Conservation (phyloP, 1,140 invertebrate species). For the Neodiprion virginianus region DNA sequence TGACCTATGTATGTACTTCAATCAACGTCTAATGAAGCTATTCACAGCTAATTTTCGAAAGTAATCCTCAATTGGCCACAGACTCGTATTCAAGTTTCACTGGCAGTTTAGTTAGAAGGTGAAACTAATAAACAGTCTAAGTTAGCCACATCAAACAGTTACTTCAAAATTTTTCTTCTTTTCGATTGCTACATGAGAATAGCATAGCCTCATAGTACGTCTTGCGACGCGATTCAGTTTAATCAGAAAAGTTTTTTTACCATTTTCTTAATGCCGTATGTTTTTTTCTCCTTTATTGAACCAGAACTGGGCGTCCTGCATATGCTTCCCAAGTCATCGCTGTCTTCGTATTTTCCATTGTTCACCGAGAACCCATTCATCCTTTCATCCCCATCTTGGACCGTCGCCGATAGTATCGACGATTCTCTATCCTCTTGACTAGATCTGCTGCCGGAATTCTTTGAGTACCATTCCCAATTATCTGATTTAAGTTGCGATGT, state of each 20-base stretch:
- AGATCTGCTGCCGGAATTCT: conserved; percentile 35
- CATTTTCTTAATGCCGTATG: conserved; percentile 66
- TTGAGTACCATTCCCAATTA: conserved; percentile 47
- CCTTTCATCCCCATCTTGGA: conserved; percentile 29
- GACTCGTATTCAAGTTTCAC: too few relatives aligned
- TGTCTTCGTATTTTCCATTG: conserved; percentile 42
- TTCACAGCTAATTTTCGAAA: too few relatives aligned
- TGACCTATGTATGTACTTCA: background rate
- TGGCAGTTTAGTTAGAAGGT: too few relatives aligned
- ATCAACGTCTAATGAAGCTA: too few relatives aligned
- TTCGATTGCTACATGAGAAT: too few relatives aligned
- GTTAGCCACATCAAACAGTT: too few relatives aligned
- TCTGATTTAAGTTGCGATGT: conserved; percentile 38
- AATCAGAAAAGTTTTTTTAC: conserved; percentile 72
- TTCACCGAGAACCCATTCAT: conserved; percentile 55
- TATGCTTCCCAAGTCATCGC: conserved; percentile 62
- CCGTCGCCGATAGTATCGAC: conserved; percentile 7
- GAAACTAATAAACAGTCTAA: too few relatives aligned
- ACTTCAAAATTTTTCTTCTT: too few relatives aligned
- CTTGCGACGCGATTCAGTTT: conserved; percentile 21
- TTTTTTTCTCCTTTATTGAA: conserved; percentile 62
- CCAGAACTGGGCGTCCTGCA: conserved; percentile 48
- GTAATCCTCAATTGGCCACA: too few relatives aligned
- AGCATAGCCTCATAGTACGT: background rate
- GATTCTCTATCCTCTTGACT: conserved; percentile 22